phyloP scores from a whole-genome alignment of 2,888 invertebrate species.

The Hemaris fuciformis region DNA sequence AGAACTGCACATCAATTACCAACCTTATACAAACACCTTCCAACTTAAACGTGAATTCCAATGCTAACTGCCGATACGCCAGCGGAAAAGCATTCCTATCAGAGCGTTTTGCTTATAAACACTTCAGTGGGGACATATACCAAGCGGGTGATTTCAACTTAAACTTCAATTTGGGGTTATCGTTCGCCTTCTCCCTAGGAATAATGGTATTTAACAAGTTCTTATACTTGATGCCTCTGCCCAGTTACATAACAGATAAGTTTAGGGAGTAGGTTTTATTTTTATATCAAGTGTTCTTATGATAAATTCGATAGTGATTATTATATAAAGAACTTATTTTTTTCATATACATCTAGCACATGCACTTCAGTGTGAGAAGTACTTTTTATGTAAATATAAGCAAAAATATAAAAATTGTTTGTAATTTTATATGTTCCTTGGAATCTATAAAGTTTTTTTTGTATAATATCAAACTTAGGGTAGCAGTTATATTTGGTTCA shows the following conservation, averaged over 20 bases:
- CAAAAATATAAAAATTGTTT: too few species aligned
- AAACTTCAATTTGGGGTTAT: constrained; percentile 90
- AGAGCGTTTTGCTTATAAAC: constrained; percentile 85
- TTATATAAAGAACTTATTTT: too few species aligned
- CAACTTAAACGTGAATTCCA: constrained; percentile 71
- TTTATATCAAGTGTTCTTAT: neutral
- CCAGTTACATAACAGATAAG: constrained; percentile 91
- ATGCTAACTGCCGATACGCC: constrained; percentile 84
- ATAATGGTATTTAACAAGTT: constrained; percentile 92
- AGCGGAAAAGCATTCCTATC: constrained; percentile 87
- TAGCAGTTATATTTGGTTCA: too few species aligned
- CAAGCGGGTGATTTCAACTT: constrained; percentile 83
- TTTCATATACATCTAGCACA: too few species aligned
- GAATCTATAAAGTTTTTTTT: neutral
- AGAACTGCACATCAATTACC: constrained; percentile 80
- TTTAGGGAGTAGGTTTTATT: constrained; percentile 84
- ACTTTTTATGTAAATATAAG: too few species aligned
- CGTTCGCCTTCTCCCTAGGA: constrained; percentile 91
- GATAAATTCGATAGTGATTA: neutral
- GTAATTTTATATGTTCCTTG: neutral
- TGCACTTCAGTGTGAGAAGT: too few species aligned
- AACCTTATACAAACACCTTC: constrained; percentile 79
- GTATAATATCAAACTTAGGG: neutral
- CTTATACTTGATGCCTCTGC: constrained; percentile 91
- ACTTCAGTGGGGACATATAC: constrained; percentile 78